Conservation (phyloP, 2,113 vertebrate species). For the Rhea pennata region DNA sequence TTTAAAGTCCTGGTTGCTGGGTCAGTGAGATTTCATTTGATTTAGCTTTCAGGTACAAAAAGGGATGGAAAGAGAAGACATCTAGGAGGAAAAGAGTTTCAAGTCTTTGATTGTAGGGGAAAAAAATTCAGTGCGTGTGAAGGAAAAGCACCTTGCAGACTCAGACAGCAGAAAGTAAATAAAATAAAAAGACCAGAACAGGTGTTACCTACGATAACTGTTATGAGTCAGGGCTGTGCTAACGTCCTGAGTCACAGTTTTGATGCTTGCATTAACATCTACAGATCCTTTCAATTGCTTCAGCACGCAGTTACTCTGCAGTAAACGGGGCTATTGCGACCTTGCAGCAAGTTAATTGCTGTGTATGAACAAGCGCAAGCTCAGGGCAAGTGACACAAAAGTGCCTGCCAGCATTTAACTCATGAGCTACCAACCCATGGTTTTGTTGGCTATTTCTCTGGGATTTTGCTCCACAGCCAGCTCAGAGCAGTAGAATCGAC, state of each 20-base stretch:
- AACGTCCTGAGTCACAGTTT: background rate
- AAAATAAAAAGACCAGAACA: background rate
- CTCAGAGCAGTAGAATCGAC: rapidly evolving
- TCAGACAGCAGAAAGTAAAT: background rate
- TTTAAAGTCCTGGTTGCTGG: background rate
- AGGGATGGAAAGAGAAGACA: background rate
- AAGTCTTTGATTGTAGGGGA: background rate
- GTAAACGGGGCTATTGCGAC: rapidly evolving
- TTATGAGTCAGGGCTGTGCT: background rate
- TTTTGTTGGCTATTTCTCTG: rapidly evolving
- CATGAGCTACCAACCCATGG: rapidly evolving
- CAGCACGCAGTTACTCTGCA: background rate
- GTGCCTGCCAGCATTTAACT: background rate
- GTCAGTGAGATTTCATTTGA: background rate
- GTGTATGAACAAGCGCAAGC: rapidly evolving
- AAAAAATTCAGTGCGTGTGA: background rate
- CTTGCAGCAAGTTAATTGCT: background rate
- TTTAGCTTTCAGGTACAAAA: background rate
- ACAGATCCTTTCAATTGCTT: rapidly evolving
- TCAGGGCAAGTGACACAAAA: background rate
- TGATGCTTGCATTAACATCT: background rate
- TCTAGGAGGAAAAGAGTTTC: background rate
- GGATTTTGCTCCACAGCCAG: rapidly evolving
- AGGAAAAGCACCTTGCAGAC: background rate
- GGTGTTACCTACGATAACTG: background rate